These are phyloP conservation scores for Nematolebias whitei DNA, from an alignment of 2,113 vertebrate genomes.

Conservation along the genomic window DNA sequence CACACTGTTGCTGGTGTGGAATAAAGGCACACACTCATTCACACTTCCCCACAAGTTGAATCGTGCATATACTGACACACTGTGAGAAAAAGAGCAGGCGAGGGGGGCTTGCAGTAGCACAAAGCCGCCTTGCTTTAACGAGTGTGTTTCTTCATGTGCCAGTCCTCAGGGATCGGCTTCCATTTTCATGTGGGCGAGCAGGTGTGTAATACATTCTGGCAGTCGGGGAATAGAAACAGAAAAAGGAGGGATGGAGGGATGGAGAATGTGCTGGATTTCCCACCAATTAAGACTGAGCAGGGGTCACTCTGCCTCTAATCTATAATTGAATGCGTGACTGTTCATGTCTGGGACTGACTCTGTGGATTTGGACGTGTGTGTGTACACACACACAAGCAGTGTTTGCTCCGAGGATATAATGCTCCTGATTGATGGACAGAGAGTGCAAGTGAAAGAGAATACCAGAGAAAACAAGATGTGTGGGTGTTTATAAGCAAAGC, in stretches of 20 bases:
- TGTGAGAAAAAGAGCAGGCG: slow-evolving; percentile 3
- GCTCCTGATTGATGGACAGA: slow-evolving; percentile 39
- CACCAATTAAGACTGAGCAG: slow-evolving; percentile 45
- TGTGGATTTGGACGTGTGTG: background rate
- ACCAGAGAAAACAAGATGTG: slow-evolving; percentile 32
- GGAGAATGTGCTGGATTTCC: slow-evolving; percentile 19
- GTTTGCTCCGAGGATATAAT: slow-evolving; percentile 19
- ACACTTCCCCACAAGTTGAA: slow-evolving; percentile 3
- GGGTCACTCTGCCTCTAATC: slow-evolving; percentile 14
- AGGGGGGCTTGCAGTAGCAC: slow-evolving; percentile 2
- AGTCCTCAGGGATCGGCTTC: slow-evolving; percentile 28
- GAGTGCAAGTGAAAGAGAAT: slow-evolving; percentile 17
- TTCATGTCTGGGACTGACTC: background rate
- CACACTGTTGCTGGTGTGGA: background rate
- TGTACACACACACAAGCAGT: background rate
- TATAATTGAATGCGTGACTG: slow-evolving; percentile 36
- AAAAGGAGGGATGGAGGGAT: background rate
- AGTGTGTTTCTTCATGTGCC: background rate
- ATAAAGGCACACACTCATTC: slow-evolving; percentile 1
- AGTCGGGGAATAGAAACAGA: slow-evolving; percentile 4
- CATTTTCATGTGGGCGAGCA: slow-evolving; percentile 37
- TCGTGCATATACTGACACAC: background rate
- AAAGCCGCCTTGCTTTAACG: slow-evolving; percentile 36
- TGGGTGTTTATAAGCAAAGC: slow-evolving; percentile 60
- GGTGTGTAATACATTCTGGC: slow-evolving; percentile 42